Evolutionary conservation across 1,140 invertebrate genomes (phyloP).

Genomic region (Drosophila lacertosa): DNA sequence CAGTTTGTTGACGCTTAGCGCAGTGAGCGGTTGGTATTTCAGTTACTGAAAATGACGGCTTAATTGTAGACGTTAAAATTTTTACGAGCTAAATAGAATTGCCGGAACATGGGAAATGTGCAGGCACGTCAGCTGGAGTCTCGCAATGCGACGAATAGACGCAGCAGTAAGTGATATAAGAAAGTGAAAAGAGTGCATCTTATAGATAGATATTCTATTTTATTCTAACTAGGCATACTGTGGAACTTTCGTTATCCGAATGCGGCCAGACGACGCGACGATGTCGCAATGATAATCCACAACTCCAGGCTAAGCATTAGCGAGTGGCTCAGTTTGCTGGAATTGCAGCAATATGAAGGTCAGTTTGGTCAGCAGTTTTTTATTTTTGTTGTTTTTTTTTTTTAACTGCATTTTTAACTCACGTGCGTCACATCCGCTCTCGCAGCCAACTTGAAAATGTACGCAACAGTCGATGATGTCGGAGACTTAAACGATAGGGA

Average conservation of each 20-base stretch:
- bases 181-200: neutral
- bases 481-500: constrained; percentile 86
- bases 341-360: constrained; percentile 77
- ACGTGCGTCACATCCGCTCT: neutral
- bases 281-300: constrained; percentile 70
- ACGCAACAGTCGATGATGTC: constrained; percentile 86
- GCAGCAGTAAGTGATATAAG: constrained; percentile 62
- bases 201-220: neutral
- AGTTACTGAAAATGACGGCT: constrained; percentile 36
- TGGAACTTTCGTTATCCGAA: constrained; percentile 82
- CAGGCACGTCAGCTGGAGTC: constrained; percentile 57
- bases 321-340: constrained; percentile 73
- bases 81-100: constrained; percentile 5
- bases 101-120: constrained; percentile 64
- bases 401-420: constrained; percentile 2
- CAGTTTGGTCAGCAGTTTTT: constrained; percentile 10
- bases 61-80: constrained; percentile 33
- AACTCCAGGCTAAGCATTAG: constrained; percentile 70
- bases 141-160: constrained; percentile 49
- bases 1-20: constrained; percentile 57
- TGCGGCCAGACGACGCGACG: constrained; percentile 54
- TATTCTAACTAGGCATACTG: constrained; percentile 57
- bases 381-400: neutral
- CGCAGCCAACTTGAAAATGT: constrained; percentile 83
- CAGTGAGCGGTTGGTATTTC: constrained; percentile 60